Base-by-base conservation (phyloP, 2,888 invertebrate species). In the Noctua fimbriata region DNA sequence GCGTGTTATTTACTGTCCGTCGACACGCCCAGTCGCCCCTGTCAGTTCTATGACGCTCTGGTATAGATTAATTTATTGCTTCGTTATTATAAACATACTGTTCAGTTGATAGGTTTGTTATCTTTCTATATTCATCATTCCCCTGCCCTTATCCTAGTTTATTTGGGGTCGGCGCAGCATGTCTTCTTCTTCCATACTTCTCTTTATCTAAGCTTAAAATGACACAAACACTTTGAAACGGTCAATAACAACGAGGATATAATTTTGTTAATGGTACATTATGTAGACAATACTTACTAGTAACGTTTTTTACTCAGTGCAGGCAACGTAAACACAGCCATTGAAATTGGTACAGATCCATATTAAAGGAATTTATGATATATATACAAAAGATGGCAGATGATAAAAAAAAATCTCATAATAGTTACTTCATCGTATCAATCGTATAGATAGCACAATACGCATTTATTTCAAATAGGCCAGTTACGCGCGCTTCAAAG, bases 21-120 rank as follows among this genome's bases (percentile, higher is more conserved):
- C 32, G 71, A 7, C 73, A 87, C 84, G 74, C 84, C 87, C 84
- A 63, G 73, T 67, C 60, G 36, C 36, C 58, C 79, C 28, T 41
- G 70, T 47, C 78, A 32, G 16, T 71, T 70, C 55, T 65, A 28
- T 58, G 55, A 81, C 24, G 65, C 44, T 49, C 21, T 55, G 49
- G 36, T 73, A 14, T 70, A 36, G 41, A 76, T 69, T 52, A 72
- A 52, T 14, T 66, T 66, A 78, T 63, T 80, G 12, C 14, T 81
- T 47, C 41, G 84, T 83, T 65, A 52, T 65, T 55, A 28, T 69
- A 78, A 36, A 60, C 60, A 67, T 24, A 60, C 32, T 28, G 14
- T 28, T 16, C 14, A 76, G 14, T 78, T 69, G 21, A 78, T 83
- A 3, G 49, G 44, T 41, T 80, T 63, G 9, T 41, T 60, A 58